These are phyloP conservation scores for Eulimnadia texana DNA, from an alignment of 1,140 invertebrate genomes.

Conservation along the genomic window DNA sequence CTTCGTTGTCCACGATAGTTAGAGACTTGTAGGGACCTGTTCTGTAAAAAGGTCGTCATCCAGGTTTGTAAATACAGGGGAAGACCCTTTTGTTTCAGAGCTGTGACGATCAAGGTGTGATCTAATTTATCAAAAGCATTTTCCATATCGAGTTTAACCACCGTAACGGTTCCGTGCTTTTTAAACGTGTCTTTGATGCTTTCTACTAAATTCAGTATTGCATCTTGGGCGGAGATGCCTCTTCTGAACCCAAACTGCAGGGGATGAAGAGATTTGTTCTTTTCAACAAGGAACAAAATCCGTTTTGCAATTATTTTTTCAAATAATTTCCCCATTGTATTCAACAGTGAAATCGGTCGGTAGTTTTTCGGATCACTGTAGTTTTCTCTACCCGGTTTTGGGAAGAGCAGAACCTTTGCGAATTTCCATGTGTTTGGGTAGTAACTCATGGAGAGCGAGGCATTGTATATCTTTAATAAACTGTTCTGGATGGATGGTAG, in stretches of 20 bases:
- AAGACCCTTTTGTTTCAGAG: too few species aligned
- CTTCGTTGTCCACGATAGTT: neutral
- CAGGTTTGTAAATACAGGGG: neutral
- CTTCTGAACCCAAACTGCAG: neutral
- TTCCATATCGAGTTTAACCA: neutral
- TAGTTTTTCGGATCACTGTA: neutral
- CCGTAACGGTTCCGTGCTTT: neutral
- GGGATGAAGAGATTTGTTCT: neutral
- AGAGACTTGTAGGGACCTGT: neutral
- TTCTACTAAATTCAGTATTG: neutral
- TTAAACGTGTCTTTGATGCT: neutral
- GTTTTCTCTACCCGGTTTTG: neutral
- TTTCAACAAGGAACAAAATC: neutral
- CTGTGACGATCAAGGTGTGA: too few species aligned
- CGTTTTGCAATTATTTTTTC: neutral
- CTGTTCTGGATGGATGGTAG: neutral
- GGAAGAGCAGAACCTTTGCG: neutral
- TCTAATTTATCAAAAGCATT: neutral
- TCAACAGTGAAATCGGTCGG: neutral
- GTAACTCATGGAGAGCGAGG: neutral
- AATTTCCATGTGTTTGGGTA: neutral
- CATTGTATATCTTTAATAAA: conserved; percentile 2
- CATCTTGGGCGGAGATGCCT: neutral
- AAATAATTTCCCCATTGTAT: neutral
- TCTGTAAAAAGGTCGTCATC: neutral